These are phyloP conservation scores for Sapayoa aenigma DNA, from an alignment of 2,113 vertebrate species.

Conservation along the genomic window DNA sequence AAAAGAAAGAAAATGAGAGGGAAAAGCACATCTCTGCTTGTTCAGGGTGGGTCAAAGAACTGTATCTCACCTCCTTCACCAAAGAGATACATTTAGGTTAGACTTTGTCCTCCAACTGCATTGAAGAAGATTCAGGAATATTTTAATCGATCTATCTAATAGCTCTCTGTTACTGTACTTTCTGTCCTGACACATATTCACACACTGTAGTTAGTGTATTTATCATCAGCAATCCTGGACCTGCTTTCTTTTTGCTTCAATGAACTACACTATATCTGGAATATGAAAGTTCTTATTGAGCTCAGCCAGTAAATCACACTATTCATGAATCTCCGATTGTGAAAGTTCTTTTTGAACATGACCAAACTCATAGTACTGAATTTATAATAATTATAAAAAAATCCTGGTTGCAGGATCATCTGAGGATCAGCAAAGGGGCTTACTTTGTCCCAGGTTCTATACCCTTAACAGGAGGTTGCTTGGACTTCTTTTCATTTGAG, in stretches of 20 bases:
- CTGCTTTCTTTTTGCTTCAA: not conserved
- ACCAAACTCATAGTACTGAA: not conserved
- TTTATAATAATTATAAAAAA: not conserved
- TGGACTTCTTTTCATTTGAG: not conserved
- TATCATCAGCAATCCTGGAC: not conserved
- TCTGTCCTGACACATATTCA: not conserved
- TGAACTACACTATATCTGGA: not conserved
- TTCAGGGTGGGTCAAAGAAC: rapidly evolving
- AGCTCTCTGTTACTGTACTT: not conserved
- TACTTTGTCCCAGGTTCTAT: not conserved
- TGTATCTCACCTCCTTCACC: not conserved
- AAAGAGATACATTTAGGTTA: not conserved
- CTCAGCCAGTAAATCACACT: not conserved
- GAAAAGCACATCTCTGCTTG: not conserved
- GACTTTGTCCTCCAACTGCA: not conserved
- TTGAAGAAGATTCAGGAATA: not conserved
- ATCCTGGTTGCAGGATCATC: not conserved
- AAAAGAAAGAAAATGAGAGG: not conserved
- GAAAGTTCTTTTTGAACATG: not conserved
- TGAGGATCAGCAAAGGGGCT: not conserved
- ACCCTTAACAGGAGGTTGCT: not conserved
- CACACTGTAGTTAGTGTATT: not conserved
- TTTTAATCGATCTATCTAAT: not conserved
- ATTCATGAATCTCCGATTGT: not conserved
- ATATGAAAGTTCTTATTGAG: not conserved